Evolutionary conservation across 35 echinoderm and acorn worm species (phyloP), one percentile per base, ranked within the genome.

Genomic region (Patiria miniata): DNA sequence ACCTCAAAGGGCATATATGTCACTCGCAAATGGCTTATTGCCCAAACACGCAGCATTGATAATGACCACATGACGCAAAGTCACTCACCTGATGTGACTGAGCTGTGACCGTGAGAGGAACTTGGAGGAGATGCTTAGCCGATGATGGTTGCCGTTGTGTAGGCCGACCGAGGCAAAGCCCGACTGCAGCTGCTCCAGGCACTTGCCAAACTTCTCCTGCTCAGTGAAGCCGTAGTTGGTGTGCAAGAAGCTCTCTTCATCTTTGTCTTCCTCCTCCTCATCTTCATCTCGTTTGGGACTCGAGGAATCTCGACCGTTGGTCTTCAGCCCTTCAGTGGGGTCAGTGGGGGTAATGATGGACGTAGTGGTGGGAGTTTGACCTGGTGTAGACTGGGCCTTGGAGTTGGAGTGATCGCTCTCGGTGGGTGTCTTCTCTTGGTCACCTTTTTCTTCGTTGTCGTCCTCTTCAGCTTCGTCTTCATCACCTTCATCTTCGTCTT

Each of bases 151-250:
- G 28, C 90, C 83, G 17, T 39, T 68, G 22, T 39, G 82, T 36
- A 81, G 36, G 0, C 79, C 79, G 1, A 60, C 86, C 44, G 37
- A 77, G 47, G 81, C 42, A 68, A 89, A 89, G 2, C 50, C 52
- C 21, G 73, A 84, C 39, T 89, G 80, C 8, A 93, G 87, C 58
- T 97, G 91, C 77, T 93, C 91, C 39, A 97, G 77, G 37, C 95
- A 97, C 58, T 91, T 85, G 52, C 83, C 88, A 88, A 97, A 97
- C 84, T 88, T 83, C 60, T 90, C 91, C 85, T 93, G 85, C 81
- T 91, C 91, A 12, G 53, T 73, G 50, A 91, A 97, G 78, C 50
- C 88, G 57, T 91, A 95, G 39, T 95, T 92, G 22, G 81, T 83
- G 69, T 89, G 93, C 8, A 91, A 85, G 58, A 95, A 95, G 16